Evolutionary conservation across 2,888 invertebrate genomes (phyloP), one percentile per base, ranked within the genome.

Genomic region (Actias luna): DNA sequence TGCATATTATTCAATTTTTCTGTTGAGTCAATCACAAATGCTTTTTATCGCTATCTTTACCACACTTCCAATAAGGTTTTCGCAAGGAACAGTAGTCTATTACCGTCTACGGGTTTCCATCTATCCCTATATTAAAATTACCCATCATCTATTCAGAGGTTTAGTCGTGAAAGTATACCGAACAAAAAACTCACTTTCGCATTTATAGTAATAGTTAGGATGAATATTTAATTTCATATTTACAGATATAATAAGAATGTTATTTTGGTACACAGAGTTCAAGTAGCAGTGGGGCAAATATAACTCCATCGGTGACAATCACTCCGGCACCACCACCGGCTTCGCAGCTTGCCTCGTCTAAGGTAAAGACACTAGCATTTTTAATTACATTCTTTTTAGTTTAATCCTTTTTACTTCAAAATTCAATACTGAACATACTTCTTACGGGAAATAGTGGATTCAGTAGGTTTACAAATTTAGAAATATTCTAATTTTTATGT

Each of bases 301-400:
- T 94, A 80, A 94, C 94, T 22, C 96, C 96, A 0, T 95, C 95
- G 46, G 96, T 96, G 71, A 96, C 96, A 66, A 96, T 96, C 78
- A 96, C 96, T 7, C 96, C 96, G 14, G 96, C 96, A 52, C 95
- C 95, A 29, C 95, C 95, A 62, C 96, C 95, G 66, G 92, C 94
- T 46, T 82, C 83, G 1, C 87, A 87, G 60, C 82, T 84, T 66
- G 75, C 86, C 0, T 76, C 84, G 0, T 72, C 84, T 10, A 91
- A 89, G 87, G 88, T 89, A 78, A n/a, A 42, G 7, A 18, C n/a
- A 42, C n/a, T 16, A 8, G 10, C n/a, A 42, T 18, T 8, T n/a
- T 18, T 18, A 39, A 14, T n/a, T 39, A 39, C 4, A 39, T 39
- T 39, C 0, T 39, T n/a, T 39, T 16, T 39, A 16, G 5, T 16